A percentile compares a stretch with the other conserved stretches of the same genome.
These are phyloP conservation scores for Pocota personata DNA, from an alignment of 2,888 invertebrate species.

Conservation along the genomic window DNA sequence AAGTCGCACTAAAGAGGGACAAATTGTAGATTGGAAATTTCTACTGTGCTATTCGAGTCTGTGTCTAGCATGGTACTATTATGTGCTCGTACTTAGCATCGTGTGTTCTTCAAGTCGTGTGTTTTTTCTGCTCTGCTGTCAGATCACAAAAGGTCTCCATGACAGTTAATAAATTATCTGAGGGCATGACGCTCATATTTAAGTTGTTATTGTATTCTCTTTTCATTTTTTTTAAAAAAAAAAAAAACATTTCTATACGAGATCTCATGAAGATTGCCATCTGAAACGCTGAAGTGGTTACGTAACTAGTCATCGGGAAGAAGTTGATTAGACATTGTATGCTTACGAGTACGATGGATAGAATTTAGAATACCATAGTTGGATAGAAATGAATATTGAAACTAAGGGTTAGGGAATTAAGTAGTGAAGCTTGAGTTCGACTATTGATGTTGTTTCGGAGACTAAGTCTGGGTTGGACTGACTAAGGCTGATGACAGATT, in stretches of 20 bases:
- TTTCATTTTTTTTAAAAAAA: slow-evolving; percentile 11
- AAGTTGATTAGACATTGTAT: slow-evolving; percentile 17
- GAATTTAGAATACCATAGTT: neutral
- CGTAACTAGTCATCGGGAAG: slow-evolving; percentile 36
- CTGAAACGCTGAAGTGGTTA: slow-evolving; percentile 21
- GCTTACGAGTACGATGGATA: neutral
- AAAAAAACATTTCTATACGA: slow-evolving; percentile 18
- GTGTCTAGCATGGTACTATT: slow-evolving; percentile 1
- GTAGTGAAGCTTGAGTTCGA: too few species aligned
- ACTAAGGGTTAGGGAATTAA: neutral
- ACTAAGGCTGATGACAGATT: too few species aligned
- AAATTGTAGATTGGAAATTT: slow-evolving; percentile 4
- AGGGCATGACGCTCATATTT: slow-evolving; percentile 46
- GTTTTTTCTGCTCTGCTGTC: slow-evolving; percentile 5
- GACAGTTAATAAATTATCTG: slow-evolving; percentile 49
- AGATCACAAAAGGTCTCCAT: slow-evolving; percentile 48
- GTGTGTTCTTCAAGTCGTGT: neutral
- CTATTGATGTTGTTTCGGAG: too few species aligned
- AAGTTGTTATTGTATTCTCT: slow-evolving; percentile 31
- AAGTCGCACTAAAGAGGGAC: neutral
- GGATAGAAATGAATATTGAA: neutral
- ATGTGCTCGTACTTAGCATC: slow-evolving; percentile 7
- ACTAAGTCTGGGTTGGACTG: too few species aligned
- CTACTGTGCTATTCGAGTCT: neutral
- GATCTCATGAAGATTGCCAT: slow-evolving; percentile 39